Conservation (phyloP, 2,113 vertebrate genomes). For the Heptranchias perlo region DNA sequence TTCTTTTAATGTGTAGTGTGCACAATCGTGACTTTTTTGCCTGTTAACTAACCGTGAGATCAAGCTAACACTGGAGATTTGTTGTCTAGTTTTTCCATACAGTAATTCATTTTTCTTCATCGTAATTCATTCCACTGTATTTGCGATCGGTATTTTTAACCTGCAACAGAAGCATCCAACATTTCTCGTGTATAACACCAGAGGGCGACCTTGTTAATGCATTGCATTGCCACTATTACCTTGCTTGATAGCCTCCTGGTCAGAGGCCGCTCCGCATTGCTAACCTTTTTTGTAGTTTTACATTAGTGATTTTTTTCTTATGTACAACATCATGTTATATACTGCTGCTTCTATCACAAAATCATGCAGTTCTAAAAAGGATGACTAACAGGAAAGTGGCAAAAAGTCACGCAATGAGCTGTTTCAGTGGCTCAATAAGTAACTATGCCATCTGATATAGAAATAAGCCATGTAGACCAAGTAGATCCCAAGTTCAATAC, state of each 20-base stretch:
- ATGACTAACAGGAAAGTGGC: not conserved
- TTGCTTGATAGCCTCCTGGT: not conserved
- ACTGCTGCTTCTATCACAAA: not conserved
- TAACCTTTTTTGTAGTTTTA: not conserved
- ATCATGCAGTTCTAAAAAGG: not conserved
- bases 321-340: not conserved
- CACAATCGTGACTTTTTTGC: not conserved
- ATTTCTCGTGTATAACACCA: not conserved
- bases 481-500: too few species aligned
- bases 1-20: not conserved
- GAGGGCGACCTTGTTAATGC: not conserved
- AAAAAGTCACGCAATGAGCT: too few species aligned
- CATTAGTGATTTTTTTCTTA: not conserved
- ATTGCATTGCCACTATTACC: not conserved
- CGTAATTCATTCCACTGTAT: not conserved
- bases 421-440: too few species aligned
- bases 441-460: too few species aligned
- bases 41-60: not conserved
- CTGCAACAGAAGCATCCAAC: not conserved
- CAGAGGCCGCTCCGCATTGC: not conserved
- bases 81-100: not conserved
- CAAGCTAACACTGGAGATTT: not conserved
- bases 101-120: not conserved
- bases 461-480: too few species aligned
- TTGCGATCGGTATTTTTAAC: not conserved